phyloP scores from a whole-genome alignment of 2,113 vertebrate species.

The Strigops habroptila region DNA sequence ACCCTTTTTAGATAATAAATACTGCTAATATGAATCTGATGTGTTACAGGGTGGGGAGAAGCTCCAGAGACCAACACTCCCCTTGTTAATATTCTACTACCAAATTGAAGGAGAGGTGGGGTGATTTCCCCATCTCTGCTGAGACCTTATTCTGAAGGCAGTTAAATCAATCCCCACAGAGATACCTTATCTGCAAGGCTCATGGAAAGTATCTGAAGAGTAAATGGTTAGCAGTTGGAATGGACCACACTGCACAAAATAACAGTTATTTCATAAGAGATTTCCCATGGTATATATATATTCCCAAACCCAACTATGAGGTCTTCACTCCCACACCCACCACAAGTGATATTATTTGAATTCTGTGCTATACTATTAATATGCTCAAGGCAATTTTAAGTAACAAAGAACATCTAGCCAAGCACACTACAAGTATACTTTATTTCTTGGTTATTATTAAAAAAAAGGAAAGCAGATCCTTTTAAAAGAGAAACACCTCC shows the following conservation, averaged over 20 bases:
- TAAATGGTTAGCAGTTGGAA: slow-evolving; percentile 42
- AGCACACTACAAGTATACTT: not conserved
- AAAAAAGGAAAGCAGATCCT: not conserved
- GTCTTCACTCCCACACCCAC: slow-evolving; percentile 6
- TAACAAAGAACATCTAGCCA: not conserved
- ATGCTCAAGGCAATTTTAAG: not conserved
- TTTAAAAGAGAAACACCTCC: slow-evolving; percentile 15
- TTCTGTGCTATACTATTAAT: not conserved
- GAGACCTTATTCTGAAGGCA: not conserved
- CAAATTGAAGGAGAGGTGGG: slow-evolving; percentile 10
- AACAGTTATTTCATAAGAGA: slow-evolving; percentile 40
- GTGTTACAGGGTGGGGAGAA: slow-evolving; percentile 32
- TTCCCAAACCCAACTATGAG: not conserved
- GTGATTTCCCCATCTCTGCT: not conserved
- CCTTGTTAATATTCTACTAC: slow-evolving; percentile 7
- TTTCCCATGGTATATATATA: slow-evolving; percentile 36
- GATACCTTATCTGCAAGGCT: slow-evolving; percentile 39
- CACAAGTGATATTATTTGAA: not conserved
- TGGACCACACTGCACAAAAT: slow-evolving; percentile 19
- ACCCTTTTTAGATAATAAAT: slow-evolving; percentile 39
- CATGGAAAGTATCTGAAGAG: slow-evolving; percentile 23
- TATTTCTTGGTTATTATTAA: not conserved
- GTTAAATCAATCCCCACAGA: slow-evolving; percentile 3
- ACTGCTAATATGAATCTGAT: slow-evolving; percentile 36
- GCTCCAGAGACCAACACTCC: slow-evolving; percentile 30